Conservation (phyloP, 2,113 vertebrate species). For the Neotragus pygmaeus region DNA sequence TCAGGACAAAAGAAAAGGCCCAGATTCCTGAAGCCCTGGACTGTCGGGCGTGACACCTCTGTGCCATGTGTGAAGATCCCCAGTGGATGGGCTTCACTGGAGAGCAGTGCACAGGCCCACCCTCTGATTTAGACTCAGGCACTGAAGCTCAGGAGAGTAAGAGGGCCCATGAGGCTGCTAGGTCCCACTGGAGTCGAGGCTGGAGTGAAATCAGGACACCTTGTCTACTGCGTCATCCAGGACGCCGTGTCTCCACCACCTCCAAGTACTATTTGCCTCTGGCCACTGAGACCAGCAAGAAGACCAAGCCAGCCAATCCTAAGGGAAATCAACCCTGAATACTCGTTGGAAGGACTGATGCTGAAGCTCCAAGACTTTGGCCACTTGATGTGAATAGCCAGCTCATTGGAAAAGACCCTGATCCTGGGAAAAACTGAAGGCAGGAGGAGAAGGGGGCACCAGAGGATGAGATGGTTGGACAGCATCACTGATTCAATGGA, state of each 20-base stretch:
- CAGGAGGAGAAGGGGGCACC: background rate
- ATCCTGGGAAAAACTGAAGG: background rate
- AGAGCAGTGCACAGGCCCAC: fast-evolving
- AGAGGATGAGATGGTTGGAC: background rate
- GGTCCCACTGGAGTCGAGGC: fast-evolving
- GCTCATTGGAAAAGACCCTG: background rate
- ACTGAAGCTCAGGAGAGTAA: fast-evolving
- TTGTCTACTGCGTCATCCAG: fast-evolving
- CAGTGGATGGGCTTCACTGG: fast-evolving
- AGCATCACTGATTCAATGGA: fast-evolving
- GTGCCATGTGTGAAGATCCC: fast-evolving
- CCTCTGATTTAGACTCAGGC: fast-evolving
- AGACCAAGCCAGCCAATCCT: background rate
- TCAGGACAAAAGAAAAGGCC: background rate
- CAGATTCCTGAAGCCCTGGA: fast-evolving
- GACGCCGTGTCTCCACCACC: fast-evolving
- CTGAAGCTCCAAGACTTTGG: background rate
- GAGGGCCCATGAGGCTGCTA: fast-evolving
- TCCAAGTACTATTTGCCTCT: background rate
- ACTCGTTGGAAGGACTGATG: background rate
- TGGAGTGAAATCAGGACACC: fast-evolving
- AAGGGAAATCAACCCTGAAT: background rate
- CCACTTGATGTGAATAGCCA: background rate
- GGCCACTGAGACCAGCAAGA: background rate
- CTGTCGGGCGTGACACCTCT: fast-evolving